Conservation (phyloP, 2,888 invertebrate genomes). For the Branchellion lobata region DNA sequence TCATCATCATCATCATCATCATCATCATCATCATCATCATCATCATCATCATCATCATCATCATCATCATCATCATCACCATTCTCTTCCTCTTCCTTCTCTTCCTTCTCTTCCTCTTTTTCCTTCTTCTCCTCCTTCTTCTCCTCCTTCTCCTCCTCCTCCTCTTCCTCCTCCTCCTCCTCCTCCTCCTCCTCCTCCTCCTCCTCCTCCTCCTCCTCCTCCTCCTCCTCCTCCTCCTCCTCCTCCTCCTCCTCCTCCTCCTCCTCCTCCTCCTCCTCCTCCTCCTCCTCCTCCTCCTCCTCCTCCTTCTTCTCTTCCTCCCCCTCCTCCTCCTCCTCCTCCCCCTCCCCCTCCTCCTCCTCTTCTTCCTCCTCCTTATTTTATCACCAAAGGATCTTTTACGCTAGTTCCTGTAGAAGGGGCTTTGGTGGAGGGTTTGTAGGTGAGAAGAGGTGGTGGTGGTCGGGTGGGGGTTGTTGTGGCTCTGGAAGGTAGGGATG, state of each 20-base stretch:
- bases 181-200: background rate
- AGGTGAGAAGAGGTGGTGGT: no score
- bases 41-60: conserved; percentile 8
- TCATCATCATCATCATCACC: conserved; percentile 22
- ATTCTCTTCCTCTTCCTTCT: background rate
- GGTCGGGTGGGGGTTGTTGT: background rate
- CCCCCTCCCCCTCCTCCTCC: background rate
- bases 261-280: no score
- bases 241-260: no score
- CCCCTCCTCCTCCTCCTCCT: no score
- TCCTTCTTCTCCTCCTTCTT: background rate
- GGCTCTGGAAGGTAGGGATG: background rate
- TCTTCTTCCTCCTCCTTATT: background rate
- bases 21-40: background rate
- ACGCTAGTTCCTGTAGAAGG: background rate
- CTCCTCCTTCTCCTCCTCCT: background rate
- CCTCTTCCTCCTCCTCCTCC: background rate
- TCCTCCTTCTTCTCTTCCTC: no score
- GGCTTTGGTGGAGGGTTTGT: background rate
- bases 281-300: no score
- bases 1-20: background rate
- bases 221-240: background rate
- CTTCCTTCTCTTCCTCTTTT: background rate
- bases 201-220: conserved; percentile 6
- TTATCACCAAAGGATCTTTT: background rate